Conservation (phyloP, 2,113 vertebrate genomes). For the Nibea coibor region DNA sequence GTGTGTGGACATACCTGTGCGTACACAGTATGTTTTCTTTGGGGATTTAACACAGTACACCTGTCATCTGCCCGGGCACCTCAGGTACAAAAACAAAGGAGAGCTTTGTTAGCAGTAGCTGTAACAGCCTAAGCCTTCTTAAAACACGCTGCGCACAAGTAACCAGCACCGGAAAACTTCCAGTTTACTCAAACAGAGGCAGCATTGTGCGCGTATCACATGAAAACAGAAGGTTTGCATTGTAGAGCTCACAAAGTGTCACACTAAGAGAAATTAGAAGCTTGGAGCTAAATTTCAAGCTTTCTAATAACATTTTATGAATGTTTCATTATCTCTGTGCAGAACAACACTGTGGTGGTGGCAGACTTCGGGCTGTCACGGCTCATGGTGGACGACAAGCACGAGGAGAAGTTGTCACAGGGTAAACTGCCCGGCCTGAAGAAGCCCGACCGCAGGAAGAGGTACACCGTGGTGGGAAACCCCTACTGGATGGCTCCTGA, state of each 20-base stretch:
- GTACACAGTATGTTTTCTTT: slow-evolving; percentile 48
- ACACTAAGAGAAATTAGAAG: neutral
- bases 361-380: slow-evolving; percentile 95
- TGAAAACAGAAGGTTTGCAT: slow-evolving; percentile 22
- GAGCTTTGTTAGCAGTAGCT: slow-evolving; percentile 50
- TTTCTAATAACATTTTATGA: neutral
- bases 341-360: slow-evolving; percentile 91
- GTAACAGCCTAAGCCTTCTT: slow-evolving; percentile 30
- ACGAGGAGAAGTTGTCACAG: slow-evolving; percentile 79
- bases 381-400: slow-evolving; percentile 95
- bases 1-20: slow-evolving; percentile 17
- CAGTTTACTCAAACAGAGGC: slow-evolving; percentile 20
- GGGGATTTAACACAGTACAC: slow-evolving; percentile 32
- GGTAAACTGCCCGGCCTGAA: slow-evolving; percentile 89
- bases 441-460: slow-evolving; percentile 92
- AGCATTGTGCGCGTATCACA: slow-evolving; percentile 20
- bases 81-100: slow-evolving; percentile 45
- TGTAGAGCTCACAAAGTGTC: neutral
- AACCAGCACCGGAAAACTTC: slow-evolving; percentile 12
- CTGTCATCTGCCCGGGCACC: slow-evolving; percentile 25
- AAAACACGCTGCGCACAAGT: slow-evolving; percentile 5
- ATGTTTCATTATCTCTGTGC: neutral
- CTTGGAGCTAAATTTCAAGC: slow-evolving; percentile 6
- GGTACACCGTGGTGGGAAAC: slow-evolving; percentile 98
- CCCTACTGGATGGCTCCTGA: slow-evolving; percentile 99